A percentile compares a stretch with the other conserved stretches of the same genome.
These are phyloP conservation scores for Actias luna DNA, from an alignment of 2,888 invertebrate species.

Conservation along the genomic window DNA sequence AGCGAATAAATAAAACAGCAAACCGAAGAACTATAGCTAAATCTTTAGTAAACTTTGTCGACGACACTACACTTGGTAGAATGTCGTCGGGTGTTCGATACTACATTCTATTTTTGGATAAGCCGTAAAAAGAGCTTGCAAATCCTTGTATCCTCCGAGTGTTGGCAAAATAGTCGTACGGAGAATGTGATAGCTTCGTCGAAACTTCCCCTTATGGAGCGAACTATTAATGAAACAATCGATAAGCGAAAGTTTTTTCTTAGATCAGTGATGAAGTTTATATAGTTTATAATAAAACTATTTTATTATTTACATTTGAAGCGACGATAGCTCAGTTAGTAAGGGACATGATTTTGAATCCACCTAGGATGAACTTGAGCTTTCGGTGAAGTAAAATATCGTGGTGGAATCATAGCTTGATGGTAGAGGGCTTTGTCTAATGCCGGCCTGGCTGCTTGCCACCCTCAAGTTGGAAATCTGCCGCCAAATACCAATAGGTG, in stretches of 20 bases:
- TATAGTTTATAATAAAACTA: no score
- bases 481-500: no score
- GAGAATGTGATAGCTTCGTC: conserved; percentile 66
- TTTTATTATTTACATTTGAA: no score
- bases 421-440: no score
- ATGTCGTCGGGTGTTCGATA: conserved; percentile 33
- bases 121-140: conserved; percentile 65
- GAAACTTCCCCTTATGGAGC: conserved; percentile 54
- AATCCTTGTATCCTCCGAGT: conserved; percentile 61
- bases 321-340: no score
- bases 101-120: conserved; percentile 51
- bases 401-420: no score
- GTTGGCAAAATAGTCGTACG: conserved; percentile 64
- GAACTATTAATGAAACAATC: conserved; percentile 34
- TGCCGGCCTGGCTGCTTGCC: no score
- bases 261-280: no score
- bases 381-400: no score
- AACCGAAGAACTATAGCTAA: background rate
- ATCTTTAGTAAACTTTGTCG: conserved; percentile 26
- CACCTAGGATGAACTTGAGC: no score
- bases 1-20: background rate
- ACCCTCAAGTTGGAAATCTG: no score
- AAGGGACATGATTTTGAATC: no score
- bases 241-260: background rate
- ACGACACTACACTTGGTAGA: conserved; percentile 37